Conservation (phyloP, 2,888 invertebrate species). For the Pachymerium ferrugineum region DNA sequence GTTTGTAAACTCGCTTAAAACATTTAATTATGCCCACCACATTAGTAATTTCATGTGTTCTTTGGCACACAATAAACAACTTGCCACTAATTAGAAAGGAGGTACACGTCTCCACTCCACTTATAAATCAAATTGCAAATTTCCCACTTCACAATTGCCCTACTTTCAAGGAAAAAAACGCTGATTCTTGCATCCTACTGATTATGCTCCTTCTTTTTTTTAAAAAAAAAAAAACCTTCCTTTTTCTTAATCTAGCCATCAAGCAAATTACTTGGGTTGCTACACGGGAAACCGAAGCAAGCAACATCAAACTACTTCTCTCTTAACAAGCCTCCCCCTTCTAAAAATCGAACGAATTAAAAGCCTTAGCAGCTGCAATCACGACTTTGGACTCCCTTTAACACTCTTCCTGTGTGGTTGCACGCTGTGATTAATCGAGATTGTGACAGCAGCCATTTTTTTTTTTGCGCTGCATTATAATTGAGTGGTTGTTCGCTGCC, state of each 20-base stretch:
- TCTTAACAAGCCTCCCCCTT: neutral
- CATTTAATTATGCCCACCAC: constrained; percentile 15
- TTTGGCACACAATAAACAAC: constrained; percentile 12
- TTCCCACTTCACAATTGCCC: neutral
- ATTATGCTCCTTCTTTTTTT: neutral
- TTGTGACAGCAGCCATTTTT: neutral
- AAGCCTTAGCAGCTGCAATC: constrained; percentile 2
- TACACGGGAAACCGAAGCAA: constrained; percentile 4
- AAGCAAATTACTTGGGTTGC: neutral
- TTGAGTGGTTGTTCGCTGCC: constrained; percentile 1
- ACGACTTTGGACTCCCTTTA: constrained; percentile 8
- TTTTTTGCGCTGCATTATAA: neutral
- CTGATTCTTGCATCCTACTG: neutral
- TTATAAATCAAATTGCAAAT: constrained; percentile 12
- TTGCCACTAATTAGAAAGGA: neutral
- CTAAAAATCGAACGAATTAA: constrained; percentile 17
- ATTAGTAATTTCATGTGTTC: constrained; percentile 10
- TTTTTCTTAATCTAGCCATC: neutral
- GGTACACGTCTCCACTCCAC: neutral
- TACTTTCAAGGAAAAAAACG: neutral
- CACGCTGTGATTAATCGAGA: neutral
- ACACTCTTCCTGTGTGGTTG: neutral
- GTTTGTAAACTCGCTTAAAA: constrained; percentile 9
- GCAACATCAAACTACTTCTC: neutral
- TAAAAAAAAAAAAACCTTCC: too few species aligned